Base-by-base conservation (phyloP, 2,113 vertebrate species). In the Motacilla tschutschensis region DNA sequence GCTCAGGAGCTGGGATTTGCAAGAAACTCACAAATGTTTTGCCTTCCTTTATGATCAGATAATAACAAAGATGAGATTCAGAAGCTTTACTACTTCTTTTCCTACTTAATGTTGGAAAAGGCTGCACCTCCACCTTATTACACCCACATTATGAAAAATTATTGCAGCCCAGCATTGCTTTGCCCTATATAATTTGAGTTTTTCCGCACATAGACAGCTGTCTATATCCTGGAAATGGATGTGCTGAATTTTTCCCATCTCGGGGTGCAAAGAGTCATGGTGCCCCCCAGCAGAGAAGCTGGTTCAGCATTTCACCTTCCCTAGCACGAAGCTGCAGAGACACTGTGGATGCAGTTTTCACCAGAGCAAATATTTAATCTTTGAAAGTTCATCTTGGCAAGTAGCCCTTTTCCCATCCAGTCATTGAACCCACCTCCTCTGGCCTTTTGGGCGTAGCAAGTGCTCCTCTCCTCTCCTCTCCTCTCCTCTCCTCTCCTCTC, bases 321-420 rank as follows among this genome's bases (percentile, higher is more conserved):
- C 62, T 8, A 1, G 7, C 36, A 62, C 0, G 0, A 19, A 36
- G 11, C 55, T 3, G 2, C 2, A 8, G 50, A 59, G 72, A 44
- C 43, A 58, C 22, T 0, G 0, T 1, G 9, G 64, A 38, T 53
- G 13, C 2, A 0, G 1, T 55, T 64, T 78, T 48, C 48, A 67
- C 17, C 1, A 4, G n/a, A 51, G 33, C 5, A 7, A 31, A 65
- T 58, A 65, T 50, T 54, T 43, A 57, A 55, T 40, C 31, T 48
- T 73, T 84, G 62, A 22, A 76, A 88, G 14, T 64, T 66, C 59
- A 17, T 14, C 59, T 84, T 93, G 81, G 63, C 74, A 90, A 55
- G 63, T 12, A 55, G 70, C 54, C 48, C 40, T 81, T 84, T 58
- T 69, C 75, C 38, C 51, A 60, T 62, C 79, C 69, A 53, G 22